Conservation (phyloP, 2,797 vertebrate species). For the Nothura maculosa region DNA sequence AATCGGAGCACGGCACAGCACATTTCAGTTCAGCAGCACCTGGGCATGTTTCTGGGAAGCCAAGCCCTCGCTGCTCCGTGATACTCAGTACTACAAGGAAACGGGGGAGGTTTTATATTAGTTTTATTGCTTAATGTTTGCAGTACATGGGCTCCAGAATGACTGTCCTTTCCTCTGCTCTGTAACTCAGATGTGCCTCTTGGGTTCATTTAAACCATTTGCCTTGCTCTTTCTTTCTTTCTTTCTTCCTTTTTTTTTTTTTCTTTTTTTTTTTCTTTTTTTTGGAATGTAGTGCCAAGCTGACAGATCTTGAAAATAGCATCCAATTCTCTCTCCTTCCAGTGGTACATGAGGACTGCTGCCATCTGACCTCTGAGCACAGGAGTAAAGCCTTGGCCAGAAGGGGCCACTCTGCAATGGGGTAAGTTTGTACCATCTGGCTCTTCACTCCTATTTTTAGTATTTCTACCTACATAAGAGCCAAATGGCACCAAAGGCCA, state of each 20-base stretch:
- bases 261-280: not conserved
- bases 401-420: not conserved
- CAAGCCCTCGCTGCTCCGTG: not conserved
- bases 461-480: not conserved
- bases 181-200: not conserved
- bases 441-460: not conserved
- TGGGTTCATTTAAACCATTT: constrained; percentile 38
- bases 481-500: not conserved
- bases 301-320: not conserved
- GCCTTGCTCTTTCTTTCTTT: not conserved
- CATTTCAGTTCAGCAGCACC: not conserved
- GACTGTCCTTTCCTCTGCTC: not conserved
- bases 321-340: not conserved
- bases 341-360: accelerated
- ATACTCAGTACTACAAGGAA: not conserved
- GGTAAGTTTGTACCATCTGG: not conserved
- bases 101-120: not conserved
- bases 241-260: not conserved
- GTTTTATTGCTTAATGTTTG: constrained; percentile 31
- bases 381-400: accelerated
- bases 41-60: not conserved
- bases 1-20: not conserved
- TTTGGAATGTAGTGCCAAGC: not conserved
- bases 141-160: not conserved
- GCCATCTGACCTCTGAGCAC: accelerated